Base-by-base conservation (phyloP, 2,888 invertebrate species). In the Salticus scenicus region DNA sequence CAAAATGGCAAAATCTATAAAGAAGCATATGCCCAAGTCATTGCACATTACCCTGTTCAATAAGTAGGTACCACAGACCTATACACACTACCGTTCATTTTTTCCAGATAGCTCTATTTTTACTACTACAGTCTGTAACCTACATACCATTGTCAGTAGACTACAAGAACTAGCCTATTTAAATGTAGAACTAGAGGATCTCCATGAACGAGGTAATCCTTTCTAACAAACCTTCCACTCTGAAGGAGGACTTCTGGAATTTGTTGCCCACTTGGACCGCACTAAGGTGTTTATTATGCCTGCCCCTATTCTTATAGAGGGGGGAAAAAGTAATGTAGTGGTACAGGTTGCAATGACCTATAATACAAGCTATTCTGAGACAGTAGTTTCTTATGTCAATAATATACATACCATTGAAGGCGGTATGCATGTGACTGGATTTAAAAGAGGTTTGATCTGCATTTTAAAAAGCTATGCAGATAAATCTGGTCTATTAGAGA, bases 101-200 rank as follows among this genome's bases (percentile, higher is more conserved):
- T n/a, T n/a, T n/a, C n/a, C n/a, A n/a, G n/a, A n/a, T n/a, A n/a
- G n/a, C n/a, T n/a, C n/a, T n/a, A n/a, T n/a, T n/a, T n/a, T n/a
- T n/a, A n/a, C n/a, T n/a, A n/a, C n/a, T n/a, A n/a, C n/a, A 80
- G 41, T 41, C 41, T 41, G 14, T 41, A 41, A 41, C 41, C 41
- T 41, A 8, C 41, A 41, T 41, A 41, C 41, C 41, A 41, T 41
- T 41, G 41, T 41, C 8, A 47, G 17, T 24, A 31, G 71, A n/a
- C 10, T 71, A 27, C 20, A 33, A 20, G 71, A 71, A 71, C 37
- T 71, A 47, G 20, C 71, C 20, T 71, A 33, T 71, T 71, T 71
- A 42, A 71, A 71, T 41, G 41, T 41, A 41, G 10, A 41, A 41
- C 41, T 41, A 41, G 41, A 41, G 41, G 41, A 41, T 41, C 41